These are phyloP conservation scores for Acrocyrtus sp. DNA, from an alignment of 2,888 invertebrate species.

Conservation along the genomic window DNA sequence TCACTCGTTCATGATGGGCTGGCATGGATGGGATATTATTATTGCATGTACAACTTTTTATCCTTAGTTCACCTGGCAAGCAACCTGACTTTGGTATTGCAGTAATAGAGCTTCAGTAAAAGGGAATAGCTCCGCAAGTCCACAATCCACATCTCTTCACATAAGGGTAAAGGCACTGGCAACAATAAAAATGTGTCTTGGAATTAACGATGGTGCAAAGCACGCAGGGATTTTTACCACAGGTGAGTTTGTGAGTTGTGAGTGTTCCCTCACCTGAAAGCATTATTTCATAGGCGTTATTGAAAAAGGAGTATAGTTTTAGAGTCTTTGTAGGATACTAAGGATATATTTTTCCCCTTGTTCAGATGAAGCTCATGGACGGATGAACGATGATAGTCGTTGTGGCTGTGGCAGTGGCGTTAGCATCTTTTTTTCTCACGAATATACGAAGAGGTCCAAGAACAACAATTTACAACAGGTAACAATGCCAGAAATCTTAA, in stretches of 20 bases:
- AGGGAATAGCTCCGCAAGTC: too few species aligned
- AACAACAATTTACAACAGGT: slow-evolving; percentile 23
- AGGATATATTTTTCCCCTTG: slow-evolving; percentile 6
- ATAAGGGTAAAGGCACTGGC: too few species aligned
- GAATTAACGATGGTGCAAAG: slow-evolving; percentile 38
- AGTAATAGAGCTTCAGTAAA: slow-evolving; percentile 28
- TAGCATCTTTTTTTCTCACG: slow-evolving; percentile 44
- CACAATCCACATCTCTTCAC: too few species aligned
- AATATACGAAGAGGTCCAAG: slow-evolving; percentile 36
- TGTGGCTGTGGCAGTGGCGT: slow-evolving; percentile 36
- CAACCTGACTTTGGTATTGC: slow-evolving; percentile 16
- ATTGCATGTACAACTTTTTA: too few species aligned
- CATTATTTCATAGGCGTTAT: neutral
- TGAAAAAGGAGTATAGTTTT: too few species aligned
- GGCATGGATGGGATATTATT: too few species aligned
- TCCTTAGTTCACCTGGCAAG: slow-evolving; percentile 36
- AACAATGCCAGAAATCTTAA: slow-evolving; percentile 38
- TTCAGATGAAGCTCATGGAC: slow-evolving; percentile 40
- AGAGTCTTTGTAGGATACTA: too few species aligned
- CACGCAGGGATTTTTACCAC: slow-evolving; percentile 16
- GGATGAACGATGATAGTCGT: too few species aligned
- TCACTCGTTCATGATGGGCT: neutral
- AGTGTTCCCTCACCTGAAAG: neutral
- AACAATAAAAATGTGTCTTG: slow-evolving; percentile 46
- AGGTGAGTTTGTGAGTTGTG: neutral